These are phyloP conservation scores for Hirundichthys speculiger DNA, from an alignment of 2,113 vertebrate genomes.

Conservation along the genomic window DNA sequence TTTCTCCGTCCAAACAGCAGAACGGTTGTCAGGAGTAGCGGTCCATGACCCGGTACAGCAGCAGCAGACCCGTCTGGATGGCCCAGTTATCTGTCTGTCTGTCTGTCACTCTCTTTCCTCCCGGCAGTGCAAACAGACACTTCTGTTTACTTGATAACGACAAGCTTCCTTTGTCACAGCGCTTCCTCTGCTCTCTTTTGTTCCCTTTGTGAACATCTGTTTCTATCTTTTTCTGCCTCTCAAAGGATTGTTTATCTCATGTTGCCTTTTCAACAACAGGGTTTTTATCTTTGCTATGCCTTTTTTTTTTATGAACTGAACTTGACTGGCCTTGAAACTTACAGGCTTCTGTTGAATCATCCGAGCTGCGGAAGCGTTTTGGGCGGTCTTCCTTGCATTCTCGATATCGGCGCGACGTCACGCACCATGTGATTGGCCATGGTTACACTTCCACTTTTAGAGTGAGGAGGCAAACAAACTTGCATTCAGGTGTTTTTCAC, in stretches of 20 bases:
- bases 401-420: too few species aligned
- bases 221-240: constrained; percentile 38
- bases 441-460: too few species aligned
- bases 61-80: constrained; percentile 55
- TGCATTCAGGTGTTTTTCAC: too few species aligned
- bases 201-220: constrained; percentile 58
- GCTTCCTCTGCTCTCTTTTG: constrained; percentile 48
- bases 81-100: constrained; percentile 46
- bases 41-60: constrained; percentile 56
- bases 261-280: constrained; percentile 43
- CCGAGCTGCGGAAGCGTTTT: constrained; percentile 27
- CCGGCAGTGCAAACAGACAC: constrained; percentile 48
- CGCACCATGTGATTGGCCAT: too few species aligned
- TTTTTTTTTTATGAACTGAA: constrained; percentile 28
- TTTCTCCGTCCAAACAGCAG: constrained; percentile 48
- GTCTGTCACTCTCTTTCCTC: constrained; percentile 31
- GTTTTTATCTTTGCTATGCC: constrained; percentile 25
- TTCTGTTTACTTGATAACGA: constrained; percentile 65
- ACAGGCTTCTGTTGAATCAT: constrained; percentile 22
- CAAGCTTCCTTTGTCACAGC: constrained; percentile 54
- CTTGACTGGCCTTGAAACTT: constrained; percentile 41
- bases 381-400: constrained; percentile 10
- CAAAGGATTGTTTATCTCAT: constrained; percentile 54
- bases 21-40: constrained; percentile 66
- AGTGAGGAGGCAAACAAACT: too few species aligned